Evolutionary conservation across 2,888 invertebrate species (phyloP), one percentile per base, ranked within the genome.

Genomic region (Ichneumon xanthorius): DNA sequence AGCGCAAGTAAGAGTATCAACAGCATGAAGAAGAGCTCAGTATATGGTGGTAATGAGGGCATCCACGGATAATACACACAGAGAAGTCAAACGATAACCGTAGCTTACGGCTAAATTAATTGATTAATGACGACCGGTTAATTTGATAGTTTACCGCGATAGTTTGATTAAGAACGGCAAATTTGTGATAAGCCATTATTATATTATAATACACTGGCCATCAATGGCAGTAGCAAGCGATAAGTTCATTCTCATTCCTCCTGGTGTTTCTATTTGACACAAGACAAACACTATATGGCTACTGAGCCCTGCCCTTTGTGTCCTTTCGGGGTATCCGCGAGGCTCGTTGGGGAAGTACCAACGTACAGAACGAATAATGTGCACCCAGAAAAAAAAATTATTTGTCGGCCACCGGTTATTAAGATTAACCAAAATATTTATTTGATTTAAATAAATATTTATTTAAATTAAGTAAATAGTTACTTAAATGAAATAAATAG

Each of bases 281-380:
- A 58, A 22, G 22, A 4, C 55, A 81, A 71, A 68, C 81, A 71
- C 85, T 83, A 87, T 83, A 85, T 85, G 87, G 83, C 80, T 78
- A 70, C 75, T 78, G 37, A 40, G 26, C 70, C 77, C 67, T 30
- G 58, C 58, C 80, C 71, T 65, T 84, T 84, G 65, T 71, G 65
- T 68, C 55, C 58, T 72, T 68, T 50, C 37, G 33, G 48, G 50
- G 7, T 63, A 63, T 72, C 72, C 55, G 37, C 40, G 53, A 50
- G 67, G 61, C 50, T 76, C 58, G n/a, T 30, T 50, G 22, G 55
- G 33, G 26, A 55, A 67, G 61, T 73, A 72, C 55, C 37, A 26
- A 48, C 30, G 73, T 33, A 30, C 9, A 37, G 33, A 26, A 48
- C n/a, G n/a, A n/a, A n/a, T n/a, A n/a, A n/a, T n/a, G n/a, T n/a